Evolutionary conservation across 2,797 vertebrate genomes (phyloP), one percentile per base, ranked within the genome.

Genomic region (Protonibea diacanthus): DNA sequence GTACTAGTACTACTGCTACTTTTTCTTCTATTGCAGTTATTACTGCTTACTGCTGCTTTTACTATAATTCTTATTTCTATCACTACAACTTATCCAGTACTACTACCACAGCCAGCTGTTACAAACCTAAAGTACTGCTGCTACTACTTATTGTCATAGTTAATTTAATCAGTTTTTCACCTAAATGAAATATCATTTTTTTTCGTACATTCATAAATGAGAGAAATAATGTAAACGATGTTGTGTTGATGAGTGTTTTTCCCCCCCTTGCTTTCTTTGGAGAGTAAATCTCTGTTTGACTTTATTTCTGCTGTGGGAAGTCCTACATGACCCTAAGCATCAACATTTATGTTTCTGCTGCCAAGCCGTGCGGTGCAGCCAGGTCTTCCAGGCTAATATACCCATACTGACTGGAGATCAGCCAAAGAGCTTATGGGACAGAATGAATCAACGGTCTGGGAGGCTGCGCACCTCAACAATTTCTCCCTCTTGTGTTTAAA

Each of bases 301-400:
- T 65, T 62, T 5, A 45, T 21, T 47, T 52, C 42, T 48, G 44
- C 72, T 65, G 23, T 25, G 72, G 59, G 72, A 74, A 48, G 53
- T 51, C 53, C 63, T 75, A 44, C 55, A 66, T 53, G 56, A 68
- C 47, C 20, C 56, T 21, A 2, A 67, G 64, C 47, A 27, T 67
- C 63, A 51, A 63, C 74, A 70, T 70, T 76, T 62, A 23, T 40
- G n/a, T 25, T 70, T 38, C 27, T 63, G 27, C 59, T 70, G 74
- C 74, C 59, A 68, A 66, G 27, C 6, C 13, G 23, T 2, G 4
- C 2, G 20, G 6, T 18, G 55, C 67, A 59, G 68, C 68, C 68
- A 64, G 60, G 33, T 45, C 63, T 59, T 44, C 27, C 59, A 52
- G 55, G 56, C 74, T 33, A 8, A 60, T 42, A 18, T 52, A 59